These are phyloP conservation scores for Daphoenositta chrysoptera DNA, from an alignment of 2,113 vertebrate species.

Conservation along the genomic window DNA sequence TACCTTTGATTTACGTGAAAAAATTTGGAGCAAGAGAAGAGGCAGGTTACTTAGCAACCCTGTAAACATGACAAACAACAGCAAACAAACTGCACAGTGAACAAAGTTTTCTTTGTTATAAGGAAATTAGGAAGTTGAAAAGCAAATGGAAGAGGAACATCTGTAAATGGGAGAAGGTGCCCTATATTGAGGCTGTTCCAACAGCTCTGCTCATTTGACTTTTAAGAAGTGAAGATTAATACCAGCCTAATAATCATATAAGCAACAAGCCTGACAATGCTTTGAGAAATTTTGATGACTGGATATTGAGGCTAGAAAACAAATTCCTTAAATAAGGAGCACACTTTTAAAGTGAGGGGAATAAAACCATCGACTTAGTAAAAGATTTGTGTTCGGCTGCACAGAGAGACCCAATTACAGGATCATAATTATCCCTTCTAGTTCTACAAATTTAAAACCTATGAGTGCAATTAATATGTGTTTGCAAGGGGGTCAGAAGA, in stretches of 20 bases:
- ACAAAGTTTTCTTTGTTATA: background rate
- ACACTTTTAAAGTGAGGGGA: background rate
- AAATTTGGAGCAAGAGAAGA: background rate
- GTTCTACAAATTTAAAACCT: background rate
- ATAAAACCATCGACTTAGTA: background rate
- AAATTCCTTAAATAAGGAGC: background rate
- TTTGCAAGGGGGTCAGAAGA: constrained; percentile 4
- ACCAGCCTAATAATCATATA: background rate
- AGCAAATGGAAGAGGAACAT: background rate
- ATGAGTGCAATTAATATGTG: background rate
- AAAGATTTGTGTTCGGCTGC: background rate
- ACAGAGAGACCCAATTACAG: background rate
- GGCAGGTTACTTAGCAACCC: background rate
- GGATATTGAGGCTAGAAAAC: background rate
- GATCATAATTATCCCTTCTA: background rate
- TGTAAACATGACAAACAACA: background rate
- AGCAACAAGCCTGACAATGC: background rate
- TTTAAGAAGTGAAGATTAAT: background rate
- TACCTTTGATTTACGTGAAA: background rate
- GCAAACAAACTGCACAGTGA: background rate
- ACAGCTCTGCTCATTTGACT: background rate
- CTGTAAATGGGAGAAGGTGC: background rate
- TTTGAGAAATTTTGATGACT: background rate
- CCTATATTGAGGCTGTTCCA: background rate
- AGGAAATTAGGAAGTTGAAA: background rate